Percentiles rank a stretch among this genome's conserved stretches.
phyloP scores from a whole-genome alignment of 2,888 invertebrate genomes.

The Icerya purchasi region DNA sequence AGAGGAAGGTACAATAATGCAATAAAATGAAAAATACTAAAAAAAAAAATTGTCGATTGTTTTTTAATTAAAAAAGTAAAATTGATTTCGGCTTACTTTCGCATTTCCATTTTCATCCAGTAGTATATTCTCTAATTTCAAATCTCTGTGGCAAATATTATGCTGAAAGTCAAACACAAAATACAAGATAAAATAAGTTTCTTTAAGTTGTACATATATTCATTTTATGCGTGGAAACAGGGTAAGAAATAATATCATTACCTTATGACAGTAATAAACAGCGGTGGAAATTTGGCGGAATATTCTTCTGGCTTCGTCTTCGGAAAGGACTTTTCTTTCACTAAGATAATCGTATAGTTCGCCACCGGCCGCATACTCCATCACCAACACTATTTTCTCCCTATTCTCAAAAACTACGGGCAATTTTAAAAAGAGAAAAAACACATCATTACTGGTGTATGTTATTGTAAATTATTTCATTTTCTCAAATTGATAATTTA shows the following conservation, averaged over 20 bases:
- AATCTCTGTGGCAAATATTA: conserved; percentile 88
- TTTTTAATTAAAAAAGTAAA: not conserved
- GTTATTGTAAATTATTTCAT: too few relatives aligned
- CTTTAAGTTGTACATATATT: too few relatives aligned
- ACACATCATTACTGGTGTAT: too few relatives aligned
- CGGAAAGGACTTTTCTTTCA: conserved; percentile 69
- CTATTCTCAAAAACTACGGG: conserved; percentile 97
- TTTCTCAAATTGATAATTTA: too few relatives aligned
- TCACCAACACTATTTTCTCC: conserved; percentile 96
- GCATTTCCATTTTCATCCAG: conserved; percentile 84
- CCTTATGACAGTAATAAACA: conserved; percentile 90
- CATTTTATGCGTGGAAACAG: too few relatives aligned
- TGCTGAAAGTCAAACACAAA: too few relatives aligned
- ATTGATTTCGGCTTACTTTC: conserved; percentile 39
- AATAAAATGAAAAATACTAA: too few relatives aligned
- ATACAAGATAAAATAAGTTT: too few relatives aligned
- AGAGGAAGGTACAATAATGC: too few relatives aligned
- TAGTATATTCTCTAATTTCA: conserved; percentile 86
- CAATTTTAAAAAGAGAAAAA: too few relatives aligned
- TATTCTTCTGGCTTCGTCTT: conserved; percentile 80
- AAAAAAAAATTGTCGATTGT: too few relatives aligned
- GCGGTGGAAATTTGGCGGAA: conserved; percentile 93
- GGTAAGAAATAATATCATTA: conserved; percentile 19
- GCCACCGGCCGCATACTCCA: conserved; percentile 98
- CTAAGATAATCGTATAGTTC: conserved; percentile 89